Conservation (phyloP, 2,888 invertebrate genomes). For the Drosophila seclusa region DNA sequence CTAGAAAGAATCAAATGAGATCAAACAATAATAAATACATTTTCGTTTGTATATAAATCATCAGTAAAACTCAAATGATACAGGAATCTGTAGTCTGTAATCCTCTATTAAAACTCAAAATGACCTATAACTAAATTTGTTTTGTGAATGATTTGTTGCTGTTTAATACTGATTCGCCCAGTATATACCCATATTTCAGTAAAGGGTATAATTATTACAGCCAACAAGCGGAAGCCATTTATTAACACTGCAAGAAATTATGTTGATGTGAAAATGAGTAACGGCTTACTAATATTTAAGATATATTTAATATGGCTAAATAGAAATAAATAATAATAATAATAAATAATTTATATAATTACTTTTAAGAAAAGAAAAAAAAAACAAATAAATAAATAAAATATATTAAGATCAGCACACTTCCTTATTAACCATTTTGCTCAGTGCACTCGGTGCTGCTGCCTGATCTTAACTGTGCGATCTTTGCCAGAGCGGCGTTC, state of each 20-base stretch:
- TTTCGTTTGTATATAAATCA: background rate
- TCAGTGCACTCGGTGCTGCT: slow-evolving; percentile 35
- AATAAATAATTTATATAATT: background rate
- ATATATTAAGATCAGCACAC: background rate
- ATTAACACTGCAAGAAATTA: slow-evolving; percentile 49
- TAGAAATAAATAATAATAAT: background rate
- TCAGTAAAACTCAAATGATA: background rate
- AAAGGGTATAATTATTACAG: slow-evolving; percentile 1
- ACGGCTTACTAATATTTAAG: background rate
- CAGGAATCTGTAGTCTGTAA: background rate
- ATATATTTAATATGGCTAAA: background rate
- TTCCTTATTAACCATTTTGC: background rate
- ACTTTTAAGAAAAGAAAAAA: background rate
- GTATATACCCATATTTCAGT: background rate
- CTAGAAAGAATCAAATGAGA: background rate
- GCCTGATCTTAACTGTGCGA: slow-evolving; percentile 40
- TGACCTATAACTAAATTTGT: background rate
- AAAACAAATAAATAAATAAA: too few species aligned
- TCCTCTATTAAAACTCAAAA: background rate
- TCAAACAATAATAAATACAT: background rate
- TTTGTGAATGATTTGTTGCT: background rate
- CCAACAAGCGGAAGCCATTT: slow-evolving; percentile 52
- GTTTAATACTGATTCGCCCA: background rate
- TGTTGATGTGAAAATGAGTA: background rate
- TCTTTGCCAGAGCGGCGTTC: slow-evolving; percentile 30